Base-by-base conservation (phyloP, 2,888 invertebrate genomes). In the Aphodius sticticus region DNA sequence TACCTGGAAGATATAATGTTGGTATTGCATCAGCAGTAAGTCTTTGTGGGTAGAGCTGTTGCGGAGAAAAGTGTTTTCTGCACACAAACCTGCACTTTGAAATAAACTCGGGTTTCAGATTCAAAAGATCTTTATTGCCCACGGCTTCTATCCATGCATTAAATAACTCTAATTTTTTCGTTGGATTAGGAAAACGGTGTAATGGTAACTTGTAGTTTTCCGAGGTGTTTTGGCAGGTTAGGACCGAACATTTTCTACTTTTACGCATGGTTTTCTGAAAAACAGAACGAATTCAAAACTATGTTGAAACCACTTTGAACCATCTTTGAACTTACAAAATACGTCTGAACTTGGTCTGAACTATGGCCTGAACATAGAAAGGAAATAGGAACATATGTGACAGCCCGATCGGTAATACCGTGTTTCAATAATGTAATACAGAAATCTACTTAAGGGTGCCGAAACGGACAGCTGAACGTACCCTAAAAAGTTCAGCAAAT, bases 1-100 rank as follows among this genome's bases (percentile, higher is more conserved):
- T 76, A 76, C 76, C 76, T 76, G 76, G 76, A 36, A 76, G 14
- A 76, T n/a, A 76, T 76, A 76, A 53, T 2, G 76, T 76, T 14
- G 76, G 76, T 53, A 76, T n/a, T 9, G 76, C 16, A 76, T 36
- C n/a, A 36, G n/a, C 14, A 5, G 37, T 76, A 14, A 76, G 37
- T n/a, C 37, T 76, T 37, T 12, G 37, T 14, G 76, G 16, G 37
- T 38, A 53, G 1, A 53, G 53, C 2, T 12, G 12, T 53, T 12
- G 53, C 53, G 53, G 53, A 53, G 53, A 1, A 53, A 53, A 53
- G 53, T 53, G 53, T 9, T 7, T 12, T 53, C 53, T 53, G 12
- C 53, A 53, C 12, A 53, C 53, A 53, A 53, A 53, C 12, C 6
- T 53, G 12, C 1, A 9, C 12, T 53, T 0, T 12, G 53, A 53